Percentiles rank a stretch among this genome's conserved stretches.
These are phyloP conservation scores for Ahaetulla prasina DNA, from an alignment of 2,113 vertebrate genomes.

Conservation along the genomic window DNA sequence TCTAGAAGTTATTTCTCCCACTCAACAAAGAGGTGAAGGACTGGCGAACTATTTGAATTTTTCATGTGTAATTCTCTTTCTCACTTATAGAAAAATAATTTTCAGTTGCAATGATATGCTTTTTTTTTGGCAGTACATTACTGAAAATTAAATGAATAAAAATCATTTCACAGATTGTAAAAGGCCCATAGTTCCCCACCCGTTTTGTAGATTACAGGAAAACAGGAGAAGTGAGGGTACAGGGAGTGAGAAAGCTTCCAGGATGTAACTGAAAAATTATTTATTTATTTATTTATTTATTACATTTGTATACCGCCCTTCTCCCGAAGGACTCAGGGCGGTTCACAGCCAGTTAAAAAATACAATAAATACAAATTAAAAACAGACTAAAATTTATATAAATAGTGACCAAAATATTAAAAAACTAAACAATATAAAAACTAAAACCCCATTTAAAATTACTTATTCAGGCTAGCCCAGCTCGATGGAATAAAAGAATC, in stretches of 20 bases:
- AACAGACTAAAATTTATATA: too few species aligned
- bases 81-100: background rate
- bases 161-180: background rate
- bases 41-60: background rate
- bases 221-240: background rate
- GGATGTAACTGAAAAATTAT: background rate
- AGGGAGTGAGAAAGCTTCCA: background rate
- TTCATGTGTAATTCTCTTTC: background rate
- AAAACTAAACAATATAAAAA: too few species aligned
- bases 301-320: too few species aligned
- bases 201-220: background rate
- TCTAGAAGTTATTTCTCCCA: background rate
- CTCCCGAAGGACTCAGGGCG: too few species aligned
- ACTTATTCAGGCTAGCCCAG: too few species aligned
- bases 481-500: too few species aligned
- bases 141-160: background rate
- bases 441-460: too few species aligned
- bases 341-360: too few species aligned
- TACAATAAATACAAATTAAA: too few species aligned
- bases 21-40: background rate
- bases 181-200: background rate
- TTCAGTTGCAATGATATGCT: background rate
- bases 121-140: background rate
- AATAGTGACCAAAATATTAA: too few species aligned
- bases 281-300: too few species aligned